These are phyloP conservation scores for Ips typographus DNA, from an alignment of 1,140 invertebrate genomes.

Conservation along the genomic window DNA sequence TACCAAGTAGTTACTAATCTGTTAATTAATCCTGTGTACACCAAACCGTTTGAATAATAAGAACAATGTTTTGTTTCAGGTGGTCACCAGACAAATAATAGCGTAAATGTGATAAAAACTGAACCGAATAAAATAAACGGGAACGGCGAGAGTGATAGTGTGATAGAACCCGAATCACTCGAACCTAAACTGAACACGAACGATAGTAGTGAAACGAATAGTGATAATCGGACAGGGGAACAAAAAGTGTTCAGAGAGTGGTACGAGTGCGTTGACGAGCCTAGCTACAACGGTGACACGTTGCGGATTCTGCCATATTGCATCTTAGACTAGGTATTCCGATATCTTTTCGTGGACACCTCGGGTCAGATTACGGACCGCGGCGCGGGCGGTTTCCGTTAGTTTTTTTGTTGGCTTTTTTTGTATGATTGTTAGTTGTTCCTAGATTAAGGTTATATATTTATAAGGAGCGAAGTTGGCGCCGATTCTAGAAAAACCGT, in stretches of 20 bases:
- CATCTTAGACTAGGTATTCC: constrained; percentile 70
- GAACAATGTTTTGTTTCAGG: too few relatives aligned
- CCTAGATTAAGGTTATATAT: background rate
- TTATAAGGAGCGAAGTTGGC: background rate
- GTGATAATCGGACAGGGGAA: constrained; percentile 35
- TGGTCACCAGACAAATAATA: background rate
- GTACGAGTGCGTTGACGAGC: constrained; percentile 73
- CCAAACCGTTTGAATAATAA: too few relatives aligned
- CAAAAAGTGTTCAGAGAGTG: constrained; percentile 70
- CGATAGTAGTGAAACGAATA: constrained; percentile 12
- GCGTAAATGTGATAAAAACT: constrained; percentile 4
- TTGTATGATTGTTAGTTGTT: background rate
- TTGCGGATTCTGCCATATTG: constrained; percentile 90
- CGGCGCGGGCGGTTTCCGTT: background rate
- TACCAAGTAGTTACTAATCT: too few relatives aligned
- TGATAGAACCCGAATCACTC: constrained; percentile 9
- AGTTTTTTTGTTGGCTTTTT: background rate
- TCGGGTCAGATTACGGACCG: background rate
- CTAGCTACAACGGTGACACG: constrained; percentile 69
- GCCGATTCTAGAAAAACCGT: background rate
- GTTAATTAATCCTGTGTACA: too few relatives aligned
- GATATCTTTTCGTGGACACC: background rate
- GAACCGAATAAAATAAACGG: constrained; percentile 11
- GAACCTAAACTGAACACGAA: constrained; percentile 16
- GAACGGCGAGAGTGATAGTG: constrained; percentile 28